Base-by-base conservation (phyloP, 2,888 invertebrate genomes). In the Caenorhabditis auriculariae region DNA sequence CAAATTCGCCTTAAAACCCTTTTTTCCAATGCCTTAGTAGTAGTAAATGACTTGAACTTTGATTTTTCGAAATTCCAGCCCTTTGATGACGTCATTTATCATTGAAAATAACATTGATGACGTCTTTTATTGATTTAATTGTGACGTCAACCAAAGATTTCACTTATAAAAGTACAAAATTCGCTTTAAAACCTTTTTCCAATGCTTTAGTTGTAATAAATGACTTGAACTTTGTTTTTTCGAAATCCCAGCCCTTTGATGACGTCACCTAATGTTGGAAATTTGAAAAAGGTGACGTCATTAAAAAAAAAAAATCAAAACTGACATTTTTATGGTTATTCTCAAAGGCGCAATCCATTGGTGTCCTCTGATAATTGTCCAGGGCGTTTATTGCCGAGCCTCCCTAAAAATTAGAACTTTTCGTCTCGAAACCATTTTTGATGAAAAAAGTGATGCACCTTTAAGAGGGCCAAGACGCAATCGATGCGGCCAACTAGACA, bases 301-400 rank as follows among this genome's bases (percentile, higher is more conserved):
- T 32, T 29, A 3, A 7, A 23, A 23, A 27, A 29, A 45, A 39
- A 37, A 58, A 26, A 0, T 60, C 35, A 4, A 15, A n/a, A 19
- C 38, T 27, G 17, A 65, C 56, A 24, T 43, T 38, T 38, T 66
- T 60, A 17, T 49, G 51, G 23, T 60, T 52, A 24, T 47, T 49
- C 21, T 66, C 61, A n/a, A 50, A 35, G 6, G 75, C 75, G 35
- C 60, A 65, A 49, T 76, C 67, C 26, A 72, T 45, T 3, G 77
- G 72, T 1, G 76, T 77, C 15, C 46, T 51, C 15, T 50, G 42
- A 9, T 52, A 39, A n/a, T 58, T 47, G 51, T 76, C 75, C 3
- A 60, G 17, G 7, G 65, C 66, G 46, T 65, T 64, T 6, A 75
- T 55, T 4, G 68, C 69, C 26, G 68, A 66, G 15, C 71, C 67